Conservation (phyloP, 2,888 invertebrate species). For the Cephus rjabovi region DNA sequence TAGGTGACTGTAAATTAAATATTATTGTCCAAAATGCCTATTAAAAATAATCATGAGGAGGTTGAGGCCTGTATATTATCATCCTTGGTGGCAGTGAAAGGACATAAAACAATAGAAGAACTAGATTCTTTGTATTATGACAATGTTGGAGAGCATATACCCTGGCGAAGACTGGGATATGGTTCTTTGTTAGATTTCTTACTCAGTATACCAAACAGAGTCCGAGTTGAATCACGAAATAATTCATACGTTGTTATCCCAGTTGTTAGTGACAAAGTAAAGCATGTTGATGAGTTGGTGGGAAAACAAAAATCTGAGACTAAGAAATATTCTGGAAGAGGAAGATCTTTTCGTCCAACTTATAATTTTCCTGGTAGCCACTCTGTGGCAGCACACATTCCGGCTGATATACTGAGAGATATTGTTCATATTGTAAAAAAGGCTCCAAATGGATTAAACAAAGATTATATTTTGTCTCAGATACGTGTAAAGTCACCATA, state of each 20-base stretch:
- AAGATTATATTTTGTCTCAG: constrained; percentile 12
- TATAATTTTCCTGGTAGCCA: background rate
- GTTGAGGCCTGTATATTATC: constrained; percentile 34
- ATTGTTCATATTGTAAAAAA: constrained; percentile 27
- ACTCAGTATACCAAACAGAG: constrained; percentile 28
- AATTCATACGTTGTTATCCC: constrained; percentile 27
- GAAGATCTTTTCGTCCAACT: background rate
- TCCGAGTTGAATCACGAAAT: constrained; percentile 18
- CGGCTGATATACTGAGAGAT: constrained; percentile 19
- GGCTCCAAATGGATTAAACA: constrained; percentile 31
- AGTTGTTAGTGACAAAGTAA: constrained; percentile 37
- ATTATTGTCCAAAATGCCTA: background rate
- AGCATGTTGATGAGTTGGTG: constrained; percentile 48
- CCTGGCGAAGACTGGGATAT: constrained; percentile 39
- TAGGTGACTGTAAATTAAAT: background rate
- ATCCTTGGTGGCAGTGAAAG: constrained; percentile 34
- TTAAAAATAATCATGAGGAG: constrained; percentile 23
- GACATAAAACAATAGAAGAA: background rate
- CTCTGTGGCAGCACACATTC: constrained; percentile 14
- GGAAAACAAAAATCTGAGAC: constrained; percentile 36
- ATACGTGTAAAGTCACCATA: constrained; percentile 7
- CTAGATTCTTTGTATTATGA: background rate
- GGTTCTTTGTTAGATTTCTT: constrained; percentile 36
- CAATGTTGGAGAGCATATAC: constrained; percentile 39
- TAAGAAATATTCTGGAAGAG: constrained; percentile 3